Conservation (phyloP, 2,888 invertebrate genomes). For the Cosmia pyralina region DNA sequence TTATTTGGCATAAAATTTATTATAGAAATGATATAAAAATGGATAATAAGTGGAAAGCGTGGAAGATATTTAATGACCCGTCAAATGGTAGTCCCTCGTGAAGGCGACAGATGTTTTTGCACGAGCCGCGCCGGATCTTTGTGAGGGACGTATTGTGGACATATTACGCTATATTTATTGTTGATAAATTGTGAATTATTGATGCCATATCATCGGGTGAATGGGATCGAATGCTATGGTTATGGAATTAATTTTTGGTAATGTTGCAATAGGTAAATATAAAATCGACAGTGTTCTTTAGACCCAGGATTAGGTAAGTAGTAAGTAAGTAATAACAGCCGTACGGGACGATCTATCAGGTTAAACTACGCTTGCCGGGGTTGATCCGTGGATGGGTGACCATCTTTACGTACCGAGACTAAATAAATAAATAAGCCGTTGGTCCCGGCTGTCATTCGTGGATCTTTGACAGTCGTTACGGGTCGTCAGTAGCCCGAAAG, state of each 20-base stretch:
- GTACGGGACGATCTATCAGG: no score
- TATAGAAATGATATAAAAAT: conserved; percentile 86
- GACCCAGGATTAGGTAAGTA: neutral
- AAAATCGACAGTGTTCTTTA: neutral
- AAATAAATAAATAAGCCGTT: no score
- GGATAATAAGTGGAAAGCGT: conserved; percentile 87
- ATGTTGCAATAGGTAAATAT: conserved; percentile 4
- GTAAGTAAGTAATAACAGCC: no score
- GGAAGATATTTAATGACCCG: conserved; percentile 82
- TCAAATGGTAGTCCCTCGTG: conserved; percentile 71
- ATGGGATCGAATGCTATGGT: conserved; percentile 52
- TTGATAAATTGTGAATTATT: conserved; percentile 71
- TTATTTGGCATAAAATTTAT: conserved; percentile 88
- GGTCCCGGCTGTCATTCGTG: no score
- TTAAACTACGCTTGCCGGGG: no score
- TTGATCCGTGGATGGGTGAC: no score
- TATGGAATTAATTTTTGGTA: conserved; percentile 23
- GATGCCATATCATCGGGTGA: conserved; percentile 48
- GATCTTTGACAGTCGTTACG: no score
- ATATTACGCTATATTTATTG: conserved; percentile 64
- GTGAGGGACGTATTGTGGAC: conserved; percentile 63
- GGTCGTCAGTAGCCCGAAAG: no score
- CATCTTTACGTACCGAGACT: no score
- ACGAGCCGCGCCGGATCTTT: conserved; percentile 65
- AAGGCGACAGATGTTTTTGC: conserved; percentile 79